Evolutionary conservation across 2,113 vertebrate genomes (phyloP).

Genomic region (Scytalopus superciliaris): DNA sequence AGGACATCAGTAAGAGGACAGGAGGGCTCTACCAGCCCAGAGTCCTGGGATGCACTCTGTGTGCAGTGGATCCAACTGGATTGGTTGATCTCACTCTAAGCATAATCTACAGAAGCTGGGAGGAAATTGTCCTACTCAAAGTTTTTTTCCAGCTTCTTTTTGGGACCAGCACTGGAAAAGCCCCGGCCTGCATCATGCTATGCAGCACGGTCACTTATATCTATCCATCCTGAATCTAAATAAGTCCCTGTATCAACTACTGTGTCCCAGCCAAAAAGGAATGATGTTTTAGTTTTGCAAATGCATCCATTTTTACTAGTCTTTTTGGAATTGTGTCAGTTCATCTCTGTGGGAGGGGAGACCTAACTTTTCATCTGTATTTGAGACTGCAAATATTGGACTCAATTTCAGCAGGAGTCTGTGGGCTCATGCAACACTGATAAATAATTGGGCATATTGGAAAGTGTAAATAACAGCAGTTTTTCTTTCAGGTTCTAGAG

Average conservation of each 20-base stretch:
- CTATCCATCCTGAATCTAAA: neutral
- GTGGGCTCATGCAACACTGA: rapidly evolving
- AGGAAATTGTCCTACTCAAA: neutral
- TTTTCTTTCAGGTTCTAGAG: neutral
- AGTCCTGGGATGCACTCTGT: neutral
- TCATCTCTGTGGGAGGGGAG: neutral
- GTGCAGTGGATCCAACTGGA: neutral
- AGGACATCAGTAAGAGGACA: neutral
- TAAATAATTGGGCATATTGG: neutral
- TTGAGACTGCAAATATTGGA: neutral
- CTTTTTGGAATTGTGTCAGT: neutral
- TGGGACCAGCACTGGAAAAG: neutral
- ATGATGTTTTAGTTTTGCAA: neutral
- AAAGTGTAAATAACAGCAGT: neutral
- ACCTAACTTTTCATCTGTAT: neutral
- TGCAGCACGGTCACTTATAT: neutral
- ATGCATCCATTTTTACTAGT: neutral
- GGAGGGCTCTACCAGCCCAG: neutral
- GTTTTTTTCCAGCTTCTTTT: neutral
- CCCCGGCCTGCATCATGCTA: neutral
- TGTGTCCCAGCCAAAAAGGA: neutral
- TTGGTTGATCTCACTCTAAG: neutral
- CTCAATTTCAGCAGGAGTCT: neutral
- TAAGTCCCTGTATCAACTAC: neutral
- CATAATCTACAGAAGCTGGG: neutral